Evolutionary conservation across 2,797 vertebrate species (phyloP).

Genomic region (Amblyopsis hoosieri): DNA sequence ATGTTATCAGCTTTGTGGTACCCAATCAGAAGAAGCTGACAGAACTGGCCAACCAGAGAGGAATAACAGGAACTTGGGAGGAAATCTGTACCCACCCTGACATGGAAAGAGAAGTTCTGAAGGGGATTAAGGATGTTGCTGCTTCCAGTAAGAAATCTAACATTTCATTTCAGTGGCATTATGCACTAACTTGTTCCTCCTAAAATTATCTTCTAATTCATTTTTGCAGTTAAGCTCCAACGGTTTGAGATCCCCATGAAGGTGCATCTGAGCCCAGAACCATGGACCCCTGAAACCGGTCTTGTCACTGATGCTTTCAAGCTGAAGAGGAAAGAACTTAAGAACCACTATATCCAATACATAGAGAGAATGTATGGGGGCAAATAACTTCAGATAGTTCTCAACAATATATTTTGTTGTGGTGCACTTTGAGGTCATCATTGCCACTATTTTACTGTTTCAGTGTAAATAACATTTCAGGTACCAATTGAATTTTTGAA

Average conservation of each 20-base stretch:
- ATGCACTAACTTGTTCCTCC: too few species aligned
- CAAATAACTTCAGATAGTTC: conserved; percentile 75
- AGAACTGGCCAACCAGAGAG: conserved; percentile 84
- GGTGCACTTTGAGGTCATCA: background rate
- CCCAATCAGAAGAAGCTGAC: conserved; percentile 94
- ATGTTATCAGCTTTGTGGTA: conserved; percentile 98
- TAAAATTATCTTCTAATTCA: background rate
- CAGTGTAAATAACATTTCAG: conserved; percentile 42
- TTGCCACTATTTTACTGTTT: conserved; percentile 29
- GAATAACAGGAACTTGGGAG: conserved; percentile 85
- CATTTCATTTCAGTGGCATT: too few species aligned
- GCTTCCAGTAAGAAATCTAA: conserved; percentile 83
- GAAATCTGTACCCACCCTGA: conserved; percentile 91
- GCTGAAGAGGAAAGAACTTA: conserved; percentile 96
- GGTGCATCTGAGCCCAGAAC: conserved; percentile 93
- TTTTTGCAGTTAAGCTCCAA: conserved; percentile 88
- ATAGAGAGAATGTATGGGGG: conserved; percentile 98
- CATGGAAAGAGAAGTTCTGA: conserved; percentile 92
- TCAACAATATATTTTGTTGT: background rate
- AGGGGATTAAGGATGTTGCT: conserved; percentile 89
- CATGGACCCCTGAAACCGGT: conserved; percentile 97
- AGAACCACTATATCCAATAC: conserved; percentile 95
- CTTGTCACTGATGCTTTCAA: conserved; percentile 98
- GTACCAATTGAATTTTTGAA: conserved; percentile 24
- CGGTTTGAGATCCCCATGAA: conserved; percentile 96